Base-by-base conservation (phyloP, 2,888 invertebrate genomes). In the Lasius fuliginosus region DNA sequence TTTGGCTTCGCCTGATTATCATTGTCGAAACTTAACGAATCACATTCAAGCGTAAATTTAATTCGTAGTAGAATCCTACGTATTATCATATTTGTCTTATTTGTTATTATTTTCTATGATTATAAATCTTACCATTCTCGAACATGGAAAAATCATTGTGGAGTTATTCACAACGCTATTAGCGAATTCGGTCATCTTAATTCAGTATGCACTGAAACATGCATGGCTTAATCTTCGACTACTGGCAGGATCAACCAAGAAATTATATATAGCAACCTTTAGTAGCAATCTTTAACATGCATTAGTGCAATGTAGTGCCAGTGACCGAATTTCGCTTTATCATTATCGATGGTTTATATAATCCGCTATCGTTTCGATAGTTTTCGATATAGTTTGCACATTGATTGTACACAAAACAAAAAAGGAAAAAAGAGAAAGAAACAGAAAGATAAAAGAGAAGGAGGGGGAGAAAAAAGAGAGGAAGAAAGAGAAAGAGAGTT, bases 201-300 rank as follows among this genome's bases (percentile, higher is more conserved):
- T 36, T 36, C 36, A 36, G 5, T 36, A 95, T 95, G 95, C 95
- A 96, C 96, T 96, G 95, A 96, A 95, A 96, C 96, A 96, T 96
- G 96, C 96, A 96, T 96, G 96, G 96, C 96, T 96, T 96, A 96
- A 96, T 96, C 95, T 96, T 96, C 96, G 96, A 96, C 5, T 36
- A 36, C 36, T 36, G 36, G 36, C 36, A 36, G 36, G 5, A 36
- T 36, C 36, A 36, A 36, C 36, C 36, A 36, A 36, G 36, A 36
- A 36, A 36, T 36, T 36, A 36, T 36, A 36, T 4, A 36, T 36
- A 36, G 5, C 5, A 36, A 36, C 5, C 36, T 3, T 36, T 36
- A 36, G 36, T 23, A 23, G 23, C 23, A 23, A 23, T 23, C 23
- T 46, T 46, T 15, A 15, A 46, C 18, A 46, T 46, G 5, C 15